Base-by-base conservation (phyloP, 2,113 vertebrate species). In the Oxyura jamaicensis region DNA sequence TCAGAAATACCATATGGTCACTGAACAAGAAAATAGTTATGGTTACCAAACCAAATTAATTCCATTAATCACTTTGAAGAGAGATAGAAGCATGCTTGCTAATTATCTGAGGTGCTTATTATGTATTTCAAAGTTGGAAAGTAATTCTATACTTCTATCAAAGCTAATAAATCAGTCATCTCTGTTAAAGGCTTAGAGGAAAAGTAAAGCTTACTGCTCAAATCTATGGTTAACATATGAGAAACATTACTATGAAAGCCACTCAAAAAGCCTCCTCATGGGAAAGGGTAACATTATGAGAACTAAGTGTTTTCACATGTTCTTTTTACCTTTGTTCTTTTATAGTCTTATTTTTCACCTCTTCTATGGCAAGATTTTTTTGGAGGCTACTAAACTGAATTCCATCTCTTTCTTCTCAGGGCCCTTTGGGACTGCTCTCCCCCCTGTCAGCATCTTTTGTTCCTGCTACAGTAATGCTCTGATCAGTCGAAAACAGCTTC, bases 261-360 rank as follows among this genome's bases (percentile, higher is more conserved):
- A 85, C 76, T 96, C 74, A 87, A 42, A 93, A 93, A 85, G 78
- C 63, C 81, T 92, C 95, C 95, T 94, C 96, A 83, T 89, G 93
- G 92, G 95, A 96, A 93, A 92, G 81, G 77, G 95, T 50, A 96
- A 93, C 92, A 89, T 96, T 96, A 96, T 93, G 93, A 96, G 93
- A 93, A 95, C 86, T 95, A 97, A 96, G 93, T 96, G 96, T 85
- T 96, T 94, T 96, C 96, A 96, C 63, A 96, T 97, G 96, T 94
- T 95, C 81, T 71, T 95, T 96, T 86, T 93, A 96, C 95, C 95
- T 96, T 96, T 96, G 96, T 95, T 95, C 96, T 95, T 97, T 94
- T 93, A 87, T 81, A 91, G 95, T 84, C 83, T 92, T 95, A 94
- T 94, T 97, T 96, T 96, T 89, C 88, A 97, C 91, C 88, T 96